Percentiles rank a stretch among this genome's conserved stretches.
Evolutionary conservation across 2,888 invertebrate species (phyloP).

Genomic region (Theristus sp.): DNA sequence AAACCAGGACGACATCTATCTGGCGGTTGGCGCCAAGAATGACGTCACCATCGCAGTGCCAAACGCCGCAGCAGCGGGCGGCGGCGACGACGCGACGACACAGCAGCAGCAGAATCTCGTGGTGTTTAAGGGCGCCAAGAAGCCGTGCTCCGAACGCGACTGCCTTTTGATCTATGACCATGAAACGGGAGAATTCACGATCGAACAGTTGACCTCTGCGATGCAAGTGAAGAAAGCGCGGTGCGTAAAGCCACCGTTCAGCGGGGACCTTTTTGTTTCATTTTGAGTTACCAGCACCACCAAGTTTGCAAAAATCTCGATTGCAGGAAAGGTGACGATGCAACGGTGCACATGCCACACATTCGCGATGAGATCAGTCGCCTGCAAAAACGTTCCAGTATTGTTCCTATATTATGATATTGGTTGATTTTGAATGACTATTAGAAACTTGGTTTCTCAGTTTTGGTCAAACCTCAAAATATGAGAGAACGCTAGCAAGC

Average conservation of each 20-base stretch:
- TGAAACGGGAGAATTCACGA: background rate
- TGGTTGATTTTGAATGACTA: too few relatives aligned
- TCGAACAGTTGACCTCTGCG: background rate
- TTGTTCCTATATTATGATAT: too few relatives aligned
- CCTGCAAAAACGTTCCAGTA: too few relatives aligned
- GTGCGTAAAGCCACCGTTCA: background rate
- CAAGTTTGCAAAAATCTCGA: too few relatives aligned
- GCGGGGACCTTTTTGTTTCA: background rate
- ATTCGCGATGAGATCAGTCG: background rate
- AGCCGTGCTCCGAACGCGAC: background rate
- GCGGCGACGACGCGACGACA: too few relatives aligned
- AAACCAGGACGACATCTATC: background rate
- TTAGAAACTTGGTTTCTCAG: too few relatives aligned
- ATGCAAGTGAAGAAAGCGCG: background rate
- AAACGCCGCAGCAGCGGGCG: background rate
- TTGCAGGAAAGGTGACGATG: background rate
- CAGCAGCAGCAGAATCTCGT: too few relatives aligned
- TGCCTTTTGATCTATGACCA: background rate
- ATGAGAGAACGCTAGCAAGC: too few relatives aligned
- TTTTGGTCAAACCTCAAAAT: too few relatives aligned
- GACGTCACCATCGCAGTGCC: background rate
- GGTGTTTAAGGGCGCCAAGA: background rate
- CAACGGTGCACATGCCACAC: background rate
- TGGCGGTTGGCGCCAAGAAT: background rate
- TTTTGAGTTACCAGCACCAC: too few relatives aligned